Base-by-base conservation (phyloP, 2,888 invertebrate species). In the Drosophila monieri region DNA sequence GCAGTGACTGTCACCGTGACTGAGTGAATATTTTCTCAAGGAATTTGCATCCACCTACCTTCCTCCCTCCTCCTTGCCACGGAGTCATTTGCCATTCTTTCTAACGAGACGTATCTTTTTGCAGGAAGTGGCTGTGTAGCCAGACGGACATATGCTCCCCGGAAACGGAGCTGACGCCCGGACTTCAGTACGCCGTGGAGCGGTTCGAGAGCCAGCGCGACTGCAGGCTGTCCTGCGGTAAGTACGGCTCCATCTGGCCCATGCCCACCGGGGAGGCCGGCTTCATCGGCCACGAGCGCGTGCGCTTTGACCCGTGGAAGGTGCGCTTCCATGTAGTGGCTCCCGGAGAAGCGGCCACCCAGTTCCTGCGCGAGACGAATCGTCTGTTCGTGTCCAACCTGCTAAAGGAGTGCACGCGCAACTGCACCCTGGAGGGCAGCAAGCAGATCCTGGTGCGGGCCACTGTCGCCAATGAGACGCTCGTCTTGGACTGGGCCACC, bases 171-270 rank as follows among this genome's bases (percentile, higher is more conserved):
- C 15, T 54, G 15, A 10, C n/a, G 6, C 18, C 18, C 2, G 57
- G 37, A 0, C 25, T 18, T 2, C 57, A 43, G 6, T 74, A 58
- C 35, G 39, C 48, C 0, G 74, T 56, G 2, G 65, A 69, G 9
- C 76, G 77, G 0, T 90, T 88, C 43, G 91, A 90, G 57, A 94
- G 93, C 56, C 89, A 95, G 73, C 93, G 94, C 65, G 92, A 94
- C 41, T 96, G 96, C 78, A 93, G 95, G 18, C 92, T 95, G 6
- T 94, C 94, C 0, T 96, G 96, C 77, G 95, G 95, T 0, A 91
- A 93, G 65, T 94, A 93, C 78, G 95, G 95, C 0, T 93, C 94
- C 0, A 92, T 95, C 14, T 96, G 95, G 95, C 96, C 96, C 0
- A 91, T 92, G 80, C 95, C 96, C 0, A 93, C 94, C 1, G 92